These are phyloP conservation scores for Paramisgurnus dabryanus DNA, from an alignment of 2,113 vertebrate genomes.

Conservation along the genomic window DNA sequence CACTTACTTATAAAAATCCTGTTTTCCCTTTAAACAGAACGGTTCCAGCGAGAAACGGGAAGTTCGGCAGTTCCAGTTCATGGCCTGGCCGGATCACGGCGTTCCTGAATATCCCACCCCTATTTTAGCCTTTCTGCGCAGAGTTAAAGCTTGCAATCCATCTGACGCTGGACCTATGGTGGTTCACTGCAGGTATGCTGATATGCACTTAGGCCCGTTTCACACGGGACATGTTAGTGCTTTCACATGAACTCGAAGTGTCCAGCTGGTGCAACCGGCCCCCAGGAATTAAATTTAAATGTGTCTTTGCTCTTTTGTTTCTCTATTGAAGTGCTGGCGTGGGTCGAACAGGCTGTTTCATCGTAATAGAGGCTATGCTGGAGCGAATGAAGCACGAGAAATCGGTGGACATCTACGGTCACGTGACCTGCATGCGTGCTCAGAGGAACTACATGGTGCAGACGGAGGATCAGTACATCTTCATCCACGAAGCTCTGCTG, in stretches of 20 bases:
- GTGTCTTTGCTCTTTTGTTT: neutral
- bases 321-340: constrained; percentile 82
- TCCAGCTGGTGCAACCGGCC: too few species aligned
- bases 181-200: constrained; percentile 92
- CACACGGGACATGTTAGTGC: too few species aligned
- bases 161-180: constrained; percentile 92
- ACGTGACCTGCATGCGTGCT: constrained; percentile 93
- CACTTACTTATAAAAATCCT: neutral
- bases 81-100: constrained; percentile 96
- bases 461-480: constrained; percentile 96
- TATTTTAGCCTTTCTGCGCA: constrained; percentile 87
- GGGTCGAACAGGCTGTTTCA: constrained; percentile 92
- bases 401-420: constrained; percentile 91
- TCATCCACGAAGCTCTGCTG: constrained; percentile 93
- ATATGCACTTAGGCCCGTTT: neutral
- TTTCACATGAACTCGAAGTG: too few species aligned
- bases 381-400: constrained; percentile 95
- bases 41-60: constrained; percentile 95
- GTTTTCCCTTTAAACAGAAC: constrained; percentile 73
- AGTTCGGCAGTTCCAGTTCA: constrained; percentile 95
- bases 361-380: constrained; percentile 94
- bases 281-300: neutral
- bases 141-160: constrained; percentile 90
- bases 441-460: constrained; percentile 99
- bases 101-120: constrained; percentile 95